Conservation (phyloP, 2,113 vertebrate genomes). For the Rhynchopsitta pachyrhyncha region DNA sequence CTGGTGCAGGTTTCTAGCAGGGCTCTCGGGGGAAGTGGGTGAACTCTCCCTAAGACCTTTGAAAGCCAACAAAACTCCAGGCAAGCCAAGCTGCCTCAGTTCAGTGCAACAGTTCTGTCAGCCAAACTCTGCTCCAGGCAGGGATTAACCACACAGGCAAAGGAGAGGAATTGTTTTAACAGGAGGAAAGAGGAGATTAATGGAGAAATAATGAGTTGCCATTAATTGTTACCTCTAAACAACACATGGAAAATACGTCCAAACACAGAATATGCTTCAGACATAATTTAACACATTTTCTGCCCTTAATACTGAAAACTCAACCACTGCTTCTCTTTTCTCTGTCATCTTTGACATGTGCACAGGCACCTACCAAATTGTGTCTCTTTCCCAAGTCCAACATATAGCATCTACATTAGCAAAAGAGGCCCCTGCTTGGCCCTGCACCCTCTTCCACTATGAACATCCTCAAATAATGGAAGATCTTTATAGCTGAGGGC, state of each 20-base stretch:
- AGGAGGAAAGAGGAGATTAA: neutral
- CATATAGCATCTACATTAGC: neutral
- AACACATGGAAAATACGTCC: neutral
- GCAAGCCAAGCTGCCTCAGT: accelerated
- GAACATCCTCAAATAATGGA: neutral
- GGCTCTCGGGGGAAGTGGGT: neutral
- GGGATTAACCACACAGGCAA: neutral
- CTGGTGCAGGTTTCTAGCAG: neutral
- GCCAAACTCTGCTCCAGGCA: neutral
- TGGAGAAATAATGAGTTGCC: neutral
- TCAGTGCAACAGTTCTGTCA: neutral
- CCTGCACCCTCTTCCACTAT: neutral
- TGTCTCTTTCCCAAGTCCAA: neutral
- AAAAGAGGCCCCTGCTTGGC: neutral
- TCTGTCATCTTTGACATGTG: neutral
- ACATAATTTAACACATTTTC: neutral
- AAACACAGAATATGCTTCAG: neutral
- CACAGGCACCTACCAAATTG: neutral
- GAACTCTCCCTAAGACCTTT: neutral
- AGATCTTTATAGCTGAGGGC: neutral
- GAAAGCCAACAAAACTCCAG: neutral
- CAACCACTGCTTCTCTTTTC: neutral
- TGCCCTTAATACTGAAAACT: neutral
- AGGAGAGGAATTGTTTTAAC: neutral
- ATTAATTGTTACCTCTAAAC: neutral